phyloP scores from a whole-genome alignment of 2,113 vertebrate genomes.

The Halcyon senegalensis region DNA sequence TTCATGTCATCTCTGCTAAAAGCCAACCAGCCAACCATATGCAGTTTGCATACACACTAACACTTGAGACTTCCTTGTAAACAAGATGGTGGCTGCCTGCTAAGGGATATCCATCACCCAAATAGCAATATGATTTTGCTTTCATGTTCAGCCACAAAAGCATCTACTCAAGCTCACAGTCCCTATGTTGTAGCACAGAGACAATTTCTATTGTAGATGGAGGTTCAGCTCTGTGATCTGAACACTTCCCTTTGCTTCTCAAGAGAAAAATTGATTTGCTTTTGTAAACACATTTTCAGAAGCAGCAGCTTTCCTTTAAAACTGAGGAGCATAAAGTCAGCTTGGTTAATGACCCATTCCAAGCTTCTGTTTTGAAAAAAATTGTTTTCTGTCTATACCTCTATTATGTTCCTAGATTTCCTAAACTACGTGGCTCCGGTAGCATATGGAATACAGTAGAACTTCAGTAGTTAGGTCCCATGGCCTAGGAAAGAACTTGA shows the following conservation, averaged over 20 bases:
- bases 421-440: background rate
- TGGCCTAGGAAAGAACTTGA: background rate
- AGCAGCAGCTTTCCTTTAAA: background rate
- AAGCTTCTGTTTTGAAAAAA: background rate
- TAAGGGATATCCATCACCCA: background rate
- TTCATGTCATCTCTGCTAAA: slow-evolving; percentile 71
- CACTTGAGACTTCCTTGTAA: slow-evolving; percentile 46
- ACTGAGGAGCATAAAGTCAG: background rate
- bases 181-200: background rate
- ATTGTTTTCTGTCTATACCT: background rate
- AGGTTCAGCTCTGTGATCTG: background rate
- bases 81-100: slow-evolving; percentile 64
- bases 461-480: background rate
- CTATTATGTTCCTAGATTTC: background rate
- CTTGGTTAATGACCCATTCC: background rate
- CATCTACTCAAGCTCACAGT: background rate
- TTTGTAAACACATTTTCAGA: background rate
- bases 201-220: background rate
- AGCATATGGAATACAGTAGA: background rate
- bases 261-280: background rate
- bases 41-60: slow-evolving; percentile 19
- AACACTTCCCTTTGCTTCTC: background rate
- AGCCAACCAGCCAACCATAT: slow-evolving; percentile 37
- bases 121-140: slow-evolving; percentile 6
- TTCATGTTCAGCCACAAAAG: background rate